Base-by-base conservation (phyloP, 2,888 invertebrate species). In the Busseola fusca region DNA sequence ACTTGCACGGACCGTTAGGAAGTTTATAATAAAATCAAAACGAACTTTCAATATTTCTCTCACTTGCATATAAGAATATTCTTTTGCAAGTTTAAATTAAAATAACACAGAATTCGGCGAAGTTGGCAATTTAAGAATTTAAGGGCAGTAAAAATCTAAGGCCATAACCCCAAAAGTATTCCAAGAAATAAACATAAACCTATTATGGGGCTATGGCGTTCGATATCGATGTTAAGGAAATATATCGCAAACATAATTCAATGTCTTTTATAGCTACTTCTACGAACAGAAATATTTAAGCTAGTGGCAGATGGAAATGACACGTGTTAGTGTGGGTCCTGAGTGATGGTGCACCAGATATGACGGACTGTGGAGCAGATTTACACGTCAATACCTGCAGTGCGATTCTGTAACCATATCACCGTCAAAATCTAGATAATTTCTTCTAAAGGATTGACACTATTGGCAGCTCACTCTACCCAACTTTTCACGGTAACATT, bases 161-260 rank as follows among this genome's bases (percentile, higher is more conserved):
- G 27, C 25, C 21, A 25, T n/a, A 9, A 52, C 25, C 48, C n/a
- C 14, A 42, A 54, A 57, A 57, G 27, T 56, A 60, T 56, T 37
- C 37, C 40, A 18, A 54, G 25, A 60, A 60, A 57, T 66, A 64
- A 59, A 64, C 54, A 54, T 48, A n/a, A n/a, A n/a, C n/a, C n/a
- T n/a, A n/a, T n/a, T n/a, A n/a, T 12, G 48, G 52, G 30, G 3
- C 25, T 25, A 40, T 71, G 25, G 25, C 57, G 7, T 59, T 64
- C 9, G 1, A 18, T 64, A 60, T 60, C 40, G 48, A 74, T 37
- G 34, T 57, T 57, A 14, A 42, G 34, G 56, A 69, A 62, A 69
- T 74, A 64, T 54, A 69, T 54, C 30, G 52, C 25, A 54, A 37
- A 60, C 14, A 45, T 5, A 58, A 79, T 74, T 21, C 12, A 37